Percentiles rank a stretch among this genome's conserved stretches.
Conservation (phyloP, 2,888 invertebrate genomes). For the Dicranocentrus wangi region DNA sequence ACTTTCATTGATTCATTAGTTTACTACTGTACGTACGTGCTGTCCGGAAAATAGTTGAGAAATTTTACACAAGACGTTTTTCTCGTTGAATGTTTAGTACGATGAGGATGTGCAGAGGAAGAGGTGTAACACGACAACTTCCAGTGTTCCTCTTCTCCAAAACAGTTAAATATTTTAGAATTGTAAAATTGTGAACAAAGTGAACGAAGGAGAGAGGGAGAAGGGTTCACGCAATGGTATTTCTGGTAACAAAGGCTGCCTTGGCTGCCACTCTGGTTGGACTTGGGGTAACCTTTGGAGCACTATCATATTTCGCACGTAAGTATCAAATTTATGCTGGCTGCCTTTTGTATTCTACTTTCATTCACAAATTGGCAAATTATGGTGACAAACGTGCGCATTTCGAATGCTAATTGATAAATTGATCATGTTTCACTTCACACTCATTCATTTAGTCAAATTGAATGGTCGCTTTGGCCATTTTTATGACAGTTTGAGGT, state of each 20-base stretch:
- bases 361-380: too few relatives aligned
- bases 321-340: too few relatives aligned
- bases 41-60: background rate
- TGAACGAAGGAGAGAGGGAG: background rate
- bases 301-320: constrained; percentile 40
- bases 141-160: background rate
- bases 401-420: too few relatives aligned
- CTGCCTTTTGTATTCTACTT: too few relatives aligned
- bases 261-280: constrained; percentile 48
- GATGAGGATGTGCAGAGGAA: constrained; percentile 35
- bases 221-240: constrained; percentile 32
- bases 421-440: too few relatives aligned
- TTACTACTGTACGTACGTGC: background rate
- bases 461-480: too few relatives aligned
- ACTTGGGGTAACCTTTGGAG: constrained; percentile 49
- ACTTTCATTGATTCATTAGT: background rate
- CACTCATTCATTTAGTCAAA: too few relatives aligned
- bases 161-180: background rate
- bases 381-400: too few relatives aligned
- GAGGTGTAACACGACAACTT: constrained; percentile 2
- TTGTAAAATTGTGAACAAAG: background rate
- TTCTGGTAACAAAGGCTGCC: constrained; percentile 48
- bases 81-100: constrained; percentile 16
- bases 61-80: too few relatives aligned
- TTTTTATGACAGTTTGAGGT: constrained; percentile 31